Base-by-base conservation (phyloP, 2,797 vertebrate genomes). In the Lithobates pipiens region DNA sequence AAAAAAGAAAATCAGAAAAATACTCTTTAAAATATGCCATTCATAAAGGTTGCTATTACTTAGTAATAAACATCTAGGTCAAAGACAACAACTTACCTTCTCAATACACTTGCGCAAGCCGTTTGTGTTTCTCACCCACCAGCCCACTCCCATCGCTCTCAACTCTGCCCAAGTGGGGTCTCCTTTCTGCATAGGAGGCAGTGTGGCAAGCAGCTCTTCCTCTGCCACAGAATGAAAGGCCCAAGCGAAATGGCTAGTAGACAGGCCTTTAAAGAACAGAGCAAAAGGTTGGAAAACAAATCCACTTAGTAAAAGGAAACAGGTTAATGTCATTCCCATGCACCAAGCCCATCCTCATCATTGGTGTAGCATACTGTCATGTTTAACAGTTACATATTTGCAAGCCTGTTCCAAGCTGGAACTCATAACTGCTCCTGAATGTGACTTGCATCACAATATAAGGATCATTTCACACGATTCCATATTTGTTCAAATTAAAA, bases 191-290 rank as follows among this genome's bases (percentile, higher is more conserved):
- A 99, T 91, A 71, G 95, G 94, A 54, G 98, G 98, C 2, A 99
- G 93, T 96, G 97, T 97, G 90, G 94, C 96, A 65, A 99, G 91
- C 54, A 99, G 93, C 87, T 99, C 98, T 91, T 99, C 97, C 91
- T 99, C 97, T 0, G 97, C 97, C 88, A 99, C 98, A 0, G 98
- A 99, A 91, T 99, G 98, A 93, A 99, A 99, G 0, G 98, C 98
- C 98, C 98, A 99, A 78, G 97, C 96, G 90, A 97, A 99, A 88
- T 99, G 97, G 91, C 97, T 97, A 2, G 97, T 98, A 74, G 98
- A 99, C 82, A 99, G 90, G 23, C 98, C 98, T 99, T 88, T 2
- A 75, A 18, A 85, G 88, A 70, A 73, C 85, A 90, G 88, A 85
- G 34, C 21, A 71, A 46, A 0, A 27, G 23, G 5, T 11, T 9